phyloP scores from a whole-genome alignment of 2,797 vertebrate species.

The Amblyraja radiata region DNA sequence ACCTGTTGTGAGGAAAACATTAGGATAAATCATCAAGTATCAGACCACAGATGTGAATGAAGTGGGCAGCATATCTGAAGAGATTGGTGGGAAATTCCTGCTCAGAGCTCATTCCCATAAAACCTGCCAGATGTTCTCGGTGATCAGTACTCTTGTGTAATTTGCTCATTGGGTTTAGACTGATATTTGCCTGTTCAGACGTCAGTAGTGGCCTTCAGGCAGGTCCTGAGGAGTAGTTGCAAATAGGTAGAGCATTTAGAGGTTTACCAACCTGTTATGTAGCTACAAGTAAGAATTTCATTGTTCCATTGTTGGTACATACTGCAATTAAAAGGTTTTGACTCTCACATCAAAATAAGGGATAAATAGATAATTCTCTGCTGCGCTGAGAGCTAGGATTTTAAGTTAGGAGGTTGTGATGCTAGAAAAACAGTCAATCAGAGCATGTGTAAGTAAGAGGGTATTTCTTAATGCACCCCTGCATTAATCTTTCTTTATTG shows the following conservation, averaged over 20 bases:
- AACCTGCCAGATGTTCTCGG: background rate
- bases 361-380: background rate
- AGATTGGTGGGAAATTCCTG: background rate
- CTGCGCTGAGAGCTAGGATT: background rate
- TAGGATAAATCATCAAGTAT: background rate
- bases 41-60: background rate
- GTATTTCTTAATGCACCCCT: background rate
- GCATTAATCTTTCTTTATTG: background rate
- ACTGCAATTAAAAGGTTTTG: too few species aligned
- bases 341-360: background rate
- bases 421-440: background rate
- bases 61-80: background rate
- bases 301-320: too few species aligned
- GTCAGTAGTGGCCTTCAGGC: background rate
- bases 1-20: background rate
- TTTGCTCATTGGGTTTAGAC: background rate
- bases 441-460: background rate
- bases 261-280: background rate
- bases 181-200: background rate
- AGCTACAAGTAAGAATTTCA: too few species aligned
- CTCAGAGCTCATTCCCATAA: background rate
- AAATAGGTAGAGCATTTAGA: background rate
- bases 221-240: background rate
- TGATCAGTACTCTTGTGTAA: too few species aligned
- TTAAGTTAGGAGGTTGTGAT: background rate